Evolutionary conservation across 1,140 invertebrate genomes (phyloP), one percentile per base, ranked within the genome.

Genomic region (Drosophila sechellia): DNA sequence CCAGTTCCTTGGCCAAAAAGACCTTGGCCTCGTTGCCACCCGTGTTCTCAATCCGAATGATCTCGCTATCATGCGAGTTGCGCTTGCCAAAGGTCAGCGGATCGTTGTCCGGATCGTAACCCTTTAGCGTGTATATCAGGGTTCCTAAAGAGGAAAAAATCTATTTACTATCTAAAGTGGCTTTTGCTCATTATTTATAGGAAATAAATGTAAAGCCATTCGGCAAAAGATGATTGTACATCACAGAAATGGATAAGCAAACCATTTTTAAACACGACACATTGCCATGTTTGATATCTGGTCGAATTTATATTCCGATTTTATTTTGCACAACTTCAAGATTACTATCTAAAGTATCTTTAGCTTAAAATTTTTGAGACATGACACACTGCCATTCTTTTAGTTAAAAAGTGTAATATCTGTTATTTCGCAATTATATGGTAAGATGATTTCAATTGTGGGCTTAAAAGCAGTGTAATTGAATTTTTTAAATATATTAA

Each of bases 1-100:
- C 97, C 68, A 98, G 94, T 93, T 97, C 95, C 93, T 97, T 97
- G 92, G 96, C 96, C 84, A 98, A 94, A 92, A 96, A 97, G 77
- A 98, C 94, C 92, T 97, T 96, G 66, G 97, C 97, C 94, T 97
- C 96, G 86, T 95, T 96, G 48, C 94, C 93, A 53, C 95, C 95
- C 64, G 95, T 94, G 87, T 95, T 96, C 93, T 98, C 96, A 61
- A 98, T 95, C 84, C 95, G 94, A 80, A 98, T 95, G 57, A 98
- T 95, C 91, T 98, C 96, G 91, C 96, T 96, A 65, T 96, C 96
- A 22, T 94, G 93, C 78, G 96, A 95, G 70, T 96, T 95, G 81
- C 95, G 94, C 43, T 98, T 95, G 37, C 97, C 97, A 92, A 98
- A 98, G 60, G 94, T 94, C 69, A 98, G 92, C 35, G 94, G 93